Evolutionary conservation across 2,888 invertebrate species (phyloP), one percentile per base, ranked within the genome.

Genomic region (Eupithecia subfuscata): DNA sequence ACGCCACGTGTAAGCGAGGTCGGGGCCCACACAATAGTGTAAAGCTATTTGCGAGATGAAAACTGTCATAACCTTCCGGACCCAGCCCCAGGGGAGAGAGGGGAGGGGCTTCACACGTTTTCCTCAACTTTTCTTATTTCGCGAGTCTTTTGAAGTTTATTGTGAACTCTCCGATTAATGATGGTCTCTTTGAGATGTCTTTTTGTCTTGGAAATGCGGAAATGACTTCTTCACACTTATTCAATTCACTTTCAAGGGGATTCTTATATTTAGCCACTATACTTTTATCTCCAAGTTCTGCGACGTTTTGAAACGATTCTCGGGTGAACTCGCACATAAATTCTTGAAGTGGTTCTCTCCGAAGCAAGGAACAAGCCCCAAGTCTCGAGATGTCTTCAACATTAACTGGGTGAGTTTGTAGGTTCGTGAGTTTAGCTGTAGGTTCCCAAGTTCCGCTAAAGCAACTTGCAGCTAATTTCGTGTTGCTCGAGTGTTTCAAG

Each of bases 11-110:
- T 40, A 63, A 70, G 52, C 40, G 30, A 37, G 69, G 56, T 37
- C 40, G 76, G 60, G 48, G 9, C 6, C 74, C 22, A 67, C 75
- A 75, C 75, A 75, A 77, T 75, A 75, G 77, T 71, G 74, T 60
- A 68, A 40, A 73, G 68, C 75, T 67, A 77, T 77, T 77, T 75
- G 70, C 70, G 70, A 71, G 75, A 77, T 77, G 77, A 70, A 69
- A 71, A 73, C 73, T 77, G 77, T 73, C 77, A 75, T 45, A 70
- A 63, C 75, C 73, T 71, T 75, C 70, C 63, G 70, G 63, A 63
- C 2, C 37, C 25, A 40, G 43, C 65, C 52, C 34, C 60, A 52
- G 70, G 69, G 73, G 67, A 25, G 60, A n/a, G 22, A 60, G 25
- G 25, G 25, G 2, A 14, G 22, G 52, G 2, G 56, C 25, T 60